Evolutionary conservation across 2,113 vertebrate genomes (phyloP).

Genomic region (Arvicanthis niloticus): DNA sequence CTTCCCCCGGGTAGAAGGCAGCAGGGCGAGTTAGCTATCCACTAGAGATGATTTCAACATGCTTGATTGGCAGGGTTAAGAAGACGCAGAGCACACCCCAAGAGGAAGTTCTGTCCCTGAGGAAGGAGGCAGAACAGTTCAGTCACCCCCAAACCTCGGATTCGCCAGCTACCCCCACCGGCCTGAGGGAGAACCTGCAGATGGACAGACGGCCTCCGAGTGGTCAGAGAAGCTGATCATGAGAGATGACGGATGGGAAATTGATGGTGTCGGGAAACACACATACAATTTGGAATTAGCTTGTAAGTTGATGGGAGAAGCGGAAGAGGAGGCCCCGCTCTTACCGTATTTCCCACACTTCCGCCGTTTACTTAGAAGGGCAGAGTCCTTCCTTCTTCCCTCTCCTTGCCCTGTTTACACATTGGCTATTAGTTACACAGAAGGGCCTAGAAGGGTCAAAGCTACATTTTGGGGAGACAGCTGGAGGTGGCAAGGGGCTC

Average conservation of each 20-base stretch:
- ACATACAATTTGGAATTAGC: conserved; percentile 82
- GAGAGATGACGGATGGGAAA: conserved; percentile 73
- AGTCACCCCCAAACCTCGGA: conserved; percentile 79
- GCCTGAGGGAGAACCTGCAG: conserved; percentile 84
- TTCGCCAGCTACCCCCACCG: conserved; percentile 77
- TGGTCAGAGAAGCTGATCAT: conserved; percentile 85
- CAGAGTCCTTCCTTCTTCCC: conserved; percentile 90
- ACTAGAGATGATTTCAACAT: conserved; percentile 76
- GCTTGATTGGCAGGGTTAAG: conserved; percentile 81
- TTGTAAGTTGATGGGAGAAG: conserved; percentile 84
- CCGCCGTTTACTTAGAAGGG: conserved; percentile 90
- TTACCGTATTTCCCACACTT: conserved; percentile 90
- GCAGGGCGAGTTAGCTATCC: conserved; percentile 49
- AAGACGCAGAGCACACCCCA: conserved; percentile 81
- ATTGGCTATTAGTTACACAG: conserved; percentile 88
- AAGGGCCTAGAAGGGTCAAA: conserved; percentile 75
- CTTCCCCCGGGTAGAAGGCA: not conserved
- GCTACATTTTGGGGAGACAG: conserved; percentile 68
- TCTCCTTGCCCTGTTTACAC: conserved; percentile 90
- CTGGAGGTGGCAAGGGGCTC: not conserved
- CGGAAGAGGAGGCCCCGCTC: conserved; percentile 82
- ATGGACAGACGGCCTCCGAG: conserved; percentile 79
- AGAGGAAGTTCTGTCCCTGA: conserved; percentile 79
- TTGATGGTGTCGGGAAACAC: conserved; percentile 78
- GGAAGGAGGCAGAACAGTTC: conserved; percentile 79